Percentiles rank a stretch among this genome's conserved stretches.
These are phyloP conservation scores for Danio rerio DNA, from an alignment of 2,113 vertebrate genomes.

Conservation along the genomic window GRCz12tu NC_133194.1:9588501-9589000, in stretches of 20 bases:
- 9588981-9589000: conserved; percentile 68
- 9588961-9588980: conserved; percentile 52
- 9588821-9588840: conserved; percentile 68
- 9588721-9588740: conserved; percentile 58
- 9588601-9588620: background rate
- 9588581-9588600: too few relatives aligned
- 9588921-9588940: conserved; percentile 63
- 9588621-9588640: background rate
- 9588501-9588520: too few relatives aligned
- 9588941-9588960: conserved; percentile 61
- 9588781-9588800: conserved; percentile 65
- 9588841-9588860: conserved; percentile 8
- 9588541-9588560: too few relatives aligned
- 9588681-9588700: background rate
- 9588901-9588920: conserved; percentile 63
- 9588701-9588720: conserved; percentile 44
- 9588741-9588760: conserved; percentile 15
- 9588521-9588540: too few relatives aligned
- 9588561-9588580: too few relatives aligned
- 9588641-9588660: background rate
- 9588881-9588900: conserved; percentile 69
- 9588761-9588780: conserved; percentile 69
- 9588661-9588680: background rate
- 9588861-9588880: conserved; percentile 26
- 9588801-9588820: conserved; percentile 61